Base-by-base conservation (phyloP, 2,113 vertebrate species). In the Okapia johnstoni region DNA sequence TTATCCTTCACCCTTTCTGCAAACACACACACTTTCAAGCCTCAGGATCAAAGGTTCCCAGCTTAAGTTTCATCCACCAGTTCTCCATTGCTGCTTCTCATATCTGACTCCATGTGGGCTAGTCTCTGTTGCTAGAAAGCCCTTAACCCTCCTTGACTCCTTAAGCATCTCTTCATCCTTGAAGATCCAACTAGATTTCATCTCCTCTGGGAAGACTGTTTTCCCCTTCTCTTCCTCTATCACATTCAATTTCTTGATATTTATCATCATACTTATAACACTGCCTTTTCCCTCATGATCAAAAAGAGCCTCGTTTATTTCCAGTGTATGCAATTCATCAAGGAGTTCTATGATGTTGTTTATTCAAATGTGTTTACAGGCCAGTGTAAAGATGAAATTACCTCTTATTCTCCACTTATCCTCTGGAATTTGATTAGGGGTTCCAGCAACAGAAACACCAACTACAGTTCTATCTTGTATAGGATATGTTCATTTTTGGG, bases 51-150 rank as follows among this genome's bases (percentile, higher is more conserved):
- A 46, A 87, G 76, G 30, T 28, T 85, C 16, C 1, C 26, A 10
- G 12, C 15, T 66, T 48, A 8, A 36, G 50, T 9, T 28, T 60
- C 28, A 25, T 33, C 21, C n/a, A 14, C 21, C 46, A 19, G 48
- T 1, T 89, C 5, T 14, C 2, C 1, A 1, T 17, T 17, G 1
- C 30, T 2, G 2, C 43, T 43, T 55, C 66, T 55, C 17, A 1
- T 36, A 14, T 54, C 17, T 11, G 33, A 50, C 30, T 91, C 80
- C 30, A 7, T 12, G 1, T 3, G 33, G 25, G 28, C 52, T n/a
- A 17, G 30, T 57, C 21, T 92, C 48, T 85, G 52, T 40, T n/a
- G 46, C 30, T n/a, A 83, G 43, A 52, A 54, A 50, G 43, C 3
- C 73, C 76, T 73, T 88, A 55, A 85, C 58, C 61, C 5, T 25